These are phyloP conservation scores for Stenchaetothrips biformis DNA, from an alignment of 2,888 invertebrate genomes.

Conservation along the genomic window DNA sequence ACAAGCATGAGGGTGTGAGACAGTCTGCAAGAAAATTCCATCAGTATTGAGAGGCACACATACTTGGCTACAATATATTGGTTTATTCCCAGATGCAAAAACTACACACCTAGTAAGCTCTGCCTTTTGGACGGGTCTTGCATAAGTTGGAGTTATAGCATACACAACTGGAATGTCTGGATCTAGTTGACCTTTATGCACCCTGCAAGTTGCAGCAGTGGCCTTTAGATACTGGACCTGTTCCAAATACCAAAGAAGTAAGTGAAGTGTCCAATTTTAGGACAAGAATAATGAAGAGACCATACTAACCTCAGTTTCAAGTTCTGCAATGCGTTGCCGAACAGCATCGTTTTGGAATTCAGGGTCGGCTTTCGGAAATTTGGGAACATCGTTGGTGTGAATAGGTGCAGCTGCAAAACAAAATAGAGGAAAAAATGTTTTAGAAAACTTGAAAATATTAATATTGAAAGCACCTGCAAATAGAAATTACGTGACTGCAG, in stretches of 20 bases:
- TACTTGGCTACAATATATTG: no score
- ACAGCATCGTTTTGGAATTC: slow-evolving; percentile 6
- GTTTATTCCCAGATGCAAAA: no score
- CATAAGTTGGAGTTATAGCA: slow-evolving; percentile 88
- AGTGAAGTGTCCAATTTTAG: not conserved
- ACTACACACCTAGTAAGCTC: slow-evolving; percentile 72
- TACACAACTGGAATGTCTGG: slow-evolving; percentile 67
- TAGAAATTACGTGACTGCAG: no score
- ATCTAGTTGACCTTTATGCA: slow-evolving; percentile 41
- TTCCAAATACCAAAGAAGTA: not conserved
- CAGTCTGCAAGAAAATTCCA: slow-evolving; percentile 58
- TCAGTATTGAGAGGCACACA: no score
- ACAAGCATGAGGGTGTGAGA: slow-evolving; percentile 82
- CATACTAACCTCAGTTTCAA: not conserved
- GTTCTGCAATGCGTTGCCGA: not conserved
- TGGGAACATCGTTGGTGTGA: not conserved
- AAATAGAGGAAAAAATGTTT: not conserved
- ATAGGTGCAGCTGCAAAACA: not conserved
- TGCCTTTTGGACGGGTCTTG: slow-evolving; percentile 84
- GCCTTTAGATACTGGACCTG: not conserved
- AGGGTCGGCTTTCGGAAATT: not conserved
- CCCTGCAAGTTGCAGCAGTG: not conserved
- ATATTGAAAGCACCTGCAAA: no score
- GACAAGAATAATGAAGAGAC: no score
- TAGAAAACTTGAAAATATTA: no score